A percentile compares a stretch with the other conserved stretches of the same genome.
Conservation (phyloP, 2,888 invertebrate genomes). For the Eilema sororculum region DNA sequence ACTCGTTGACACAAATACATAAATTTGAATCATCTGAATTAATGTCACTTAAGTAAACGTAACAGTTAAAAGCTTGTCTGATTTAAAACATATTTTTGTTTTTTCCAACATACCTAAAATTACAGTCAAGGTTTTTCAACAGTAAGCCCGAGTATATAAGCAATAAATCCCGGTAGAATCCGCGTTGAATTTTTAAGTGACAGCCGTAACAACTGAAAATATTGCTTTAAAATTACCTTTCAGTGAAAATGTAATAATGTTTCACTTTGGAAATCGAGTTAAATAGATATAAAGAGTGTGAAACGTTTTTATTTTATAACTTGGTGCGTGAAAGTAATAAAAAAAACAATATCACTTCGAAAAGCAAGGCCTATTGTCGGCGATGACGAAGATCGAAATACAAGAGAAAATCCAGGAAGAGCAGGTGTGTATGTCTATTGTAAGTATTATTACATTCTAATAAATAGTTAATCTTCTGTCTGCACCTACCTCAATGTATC, state of each 20-base stretch:
- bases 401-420: too few relatives aligned
- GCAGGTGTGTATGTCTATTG: too few relatives aligned
- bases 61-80: slow-evolving; percentile 9
- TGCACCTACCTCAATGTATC: too few relatives aligned
- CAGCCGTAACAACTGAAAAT: slow-evolving; percentile 11
- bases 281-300: not conserved
- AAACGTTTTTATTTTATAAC: not conserved
- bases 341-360: too few relatives aligned
- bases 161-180: slow-evolving; percentile 21
- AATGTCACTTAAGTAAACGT: not conserved
- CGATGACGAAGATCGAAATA: too few relatives aligned
- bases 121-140: slow-evolving; percentile 12
- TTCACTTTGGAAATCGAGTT: not conserved
- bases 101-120: slow-evolving; percentile 5
- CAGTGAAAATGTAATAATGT: not conserved
- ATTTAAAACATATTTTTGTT: slow-evolving; percentile 10
- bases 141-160: slow-evolving; percentile 18
- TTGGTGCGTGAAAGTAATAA: too few relatives aligned
- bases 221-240: slow-evolving; percentile 2
- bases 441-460: too few relatives aligned
- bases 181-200: slow-evolving; percentile 24
- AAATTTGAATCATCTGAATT: slow-evolving; percentile 8
- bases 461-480: too few relatives aligned
- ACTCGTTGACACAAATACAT: not conserved
- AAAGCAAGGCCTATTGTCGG: too few relatives aligned